phyloP scores from a whole-genome alignment of 2,797 vertebrate genomes.

The Lindbergichthys nudifrons region DNA sequence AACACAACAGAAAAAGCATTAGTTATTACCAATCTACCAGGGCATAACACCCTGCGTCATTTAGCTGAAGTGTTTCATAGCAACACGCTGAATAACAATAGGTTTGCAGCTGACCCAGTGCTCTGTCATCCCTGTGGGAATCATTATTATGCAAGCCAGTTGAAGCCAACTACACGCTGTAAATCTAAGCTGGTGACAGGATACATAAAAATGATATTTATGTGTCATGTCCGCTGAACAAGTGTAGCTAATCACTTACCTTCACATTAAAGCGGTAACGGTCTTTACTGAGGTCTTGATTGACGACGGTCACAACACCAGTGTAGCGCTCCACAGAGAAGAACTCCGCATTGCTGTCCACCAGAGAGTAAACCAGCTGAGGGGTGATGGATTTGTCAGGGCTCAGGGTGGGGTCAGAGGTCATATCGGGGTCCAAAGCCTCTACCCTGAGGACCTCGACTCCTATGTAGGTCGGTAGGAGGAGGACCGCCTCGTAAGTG shows the following conservation, averaged over 20 bases:
- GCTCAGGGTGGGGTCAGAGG: conserved; percentile 61
- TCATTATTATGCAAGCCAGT: conserved; percentile 5
- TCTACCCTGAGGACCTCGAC: conserved; percentile 89
- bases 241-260: conserved; percentile 73
- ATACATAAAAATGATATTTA: background rate
- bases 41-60: conserved; percentile 1
- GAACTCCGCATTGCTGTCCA: conserved; percentile 88
- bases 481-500: conserved; percentile 88
- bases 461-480: conserved; percentile 92
- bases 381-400: conserved; percentile 80
- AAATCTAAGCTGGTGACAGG: conserved; percentile 19
- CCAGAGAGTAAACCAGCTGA: conserved; percentile 90
- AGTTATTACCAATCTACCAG: background rate
- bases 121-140: conserved; percentile 21
- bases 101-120: conserved; percentile 16
- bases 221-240: background rate
- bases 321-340: conserved; percentile 87
- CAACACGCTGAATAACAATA: conserved; percentile 19
- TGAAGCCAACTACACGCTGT: conserved; percentile 13
- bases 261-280: conserved; percentile 92
- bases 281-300: conserved; percentile 90
- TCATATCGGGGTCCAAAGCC: conserved; percentile 91
- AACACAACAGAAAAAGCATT: background rate
- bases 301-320: conserved; percentile 89
- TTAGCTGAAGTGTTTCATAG: background rate